phyloP scores from a whole-genome alignment of 1,140 invertebrate species.

The Macrosteles quadrilineatus region DNA sequence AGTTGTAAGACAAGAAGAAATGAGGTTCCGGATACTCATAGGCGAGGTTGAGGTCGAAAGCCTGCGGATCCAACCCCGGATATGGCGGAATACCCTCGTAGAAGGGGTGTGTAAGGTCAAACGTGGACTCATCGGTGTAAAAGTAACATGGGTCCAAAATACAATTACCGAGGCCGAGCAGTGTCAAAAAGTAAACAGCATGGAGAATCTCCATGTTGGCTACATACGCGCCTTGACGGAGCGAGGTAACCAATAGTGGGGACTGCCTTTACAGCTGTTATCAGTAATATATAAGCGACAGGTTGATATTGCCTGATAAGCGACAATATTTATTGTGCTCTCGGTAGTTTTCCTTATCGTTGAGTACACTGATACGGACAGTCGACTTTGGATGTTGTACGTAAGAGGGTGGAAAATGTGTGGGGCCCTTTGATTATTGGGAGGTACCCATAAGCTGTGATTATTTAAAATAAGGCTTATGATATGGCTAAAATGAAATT shows the following conservation, averaged over 20 bases:
- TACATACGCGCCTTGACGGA: neutral
- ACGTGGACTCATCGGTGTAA: neutral
- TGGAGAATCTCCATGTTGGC: constrained; percentile 4
- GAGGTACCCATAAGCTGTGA: too few relatives aligned
- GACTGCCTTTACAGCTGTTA: neutral
- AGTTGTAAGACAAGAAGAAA: constrained; percentile 14
- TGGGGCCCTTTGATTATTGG: too few relatives aligned
- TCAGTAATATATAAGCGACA: constrained; percentile 19
- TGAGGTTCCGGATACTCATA: constrained; percentile 12
- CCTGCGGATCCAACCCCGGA: constrained; percentile 9
- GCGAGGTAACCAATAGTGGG: too few relatives aligned
- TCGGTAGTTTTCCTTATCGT: too few relatives aligned
- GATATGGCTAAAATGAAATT: too few relatives aligned
- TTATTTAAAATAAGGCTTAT: too few relatives aligned
- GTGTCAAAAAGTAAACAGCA: neutral
- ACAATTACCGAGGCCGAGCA: neutral
- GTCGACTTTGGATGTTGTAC: too few relatives aligned
- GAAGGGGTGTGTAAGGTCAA: constrained; percentile 13
- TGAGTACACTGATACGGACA: too few relatives aligned
- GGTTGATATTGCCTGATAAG: constrained; percentile 5
- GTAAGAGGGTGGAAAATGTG: too few relatives aligned
- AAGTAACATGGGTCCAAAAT: constrained; percentile 15
- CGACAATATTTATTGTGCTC: neutral
- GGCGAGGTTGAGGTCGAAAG: constrained; percentile 11
- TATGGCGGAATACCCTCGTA: constrained; percentile 10